phyloP scores from a whole-genome alignment of 1,140 invertebrate genomes.

The Nilaparvata lugens region DNA sequence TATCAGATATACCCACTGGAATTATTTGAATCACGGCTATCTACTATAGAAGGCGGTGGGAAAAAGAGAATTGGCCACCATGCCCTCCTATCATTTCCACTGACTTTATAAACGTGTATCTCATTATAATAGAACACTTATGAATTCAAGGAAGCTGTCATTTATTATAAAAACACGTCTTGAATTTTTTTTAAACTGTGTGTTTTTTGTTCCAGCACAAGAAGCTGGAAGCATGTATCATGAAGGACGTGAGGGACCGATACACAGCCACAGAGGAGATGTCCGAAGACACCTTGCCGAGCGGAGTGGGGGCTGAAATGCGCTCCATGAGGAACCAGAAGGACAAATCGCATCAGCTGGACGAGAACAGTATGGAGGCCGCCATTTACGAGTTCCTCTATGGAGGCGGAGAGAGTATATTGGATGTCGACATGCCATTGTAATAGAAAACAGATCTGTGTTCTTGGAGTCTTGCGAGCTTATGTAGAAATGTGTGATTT shows the following conservation, averaged over 20 bases:
- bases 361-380: background rate
- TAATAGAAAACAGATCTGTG: no score
- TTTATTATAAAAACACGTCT: no score
- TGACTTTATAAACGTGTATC: no score
- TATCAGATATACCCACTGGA: no score
- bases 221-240: conserved; percentile 55
- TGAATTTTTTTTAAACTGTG: background rate
- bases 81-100: no score
- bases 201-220: conserved; percentile 41
- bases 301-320: conserved; percentile 11
- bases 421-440: no score
- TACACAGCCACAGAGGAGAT: conserved; percentile 44
- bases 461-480: no score
- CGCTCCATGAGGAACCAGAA: background rate
- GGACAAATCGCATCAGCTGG: background rate
- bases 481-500: no score
- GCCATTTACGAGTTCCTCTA: background rate
- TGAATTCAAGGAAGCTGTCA: no score
- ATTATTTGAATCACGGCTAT: background rate
- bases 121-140: background rate
- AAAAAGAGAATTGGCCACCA: no score
- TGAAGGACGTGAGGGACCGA: conserved; percentile 54
- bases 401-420: background rate
- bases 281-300: conserved; percentile 34
- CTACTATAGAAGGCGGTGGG: no score